phyloP scores from a whole-genome alignment of 2,888 invertebrate genomes.

The Venusia cambrica region DNA sequence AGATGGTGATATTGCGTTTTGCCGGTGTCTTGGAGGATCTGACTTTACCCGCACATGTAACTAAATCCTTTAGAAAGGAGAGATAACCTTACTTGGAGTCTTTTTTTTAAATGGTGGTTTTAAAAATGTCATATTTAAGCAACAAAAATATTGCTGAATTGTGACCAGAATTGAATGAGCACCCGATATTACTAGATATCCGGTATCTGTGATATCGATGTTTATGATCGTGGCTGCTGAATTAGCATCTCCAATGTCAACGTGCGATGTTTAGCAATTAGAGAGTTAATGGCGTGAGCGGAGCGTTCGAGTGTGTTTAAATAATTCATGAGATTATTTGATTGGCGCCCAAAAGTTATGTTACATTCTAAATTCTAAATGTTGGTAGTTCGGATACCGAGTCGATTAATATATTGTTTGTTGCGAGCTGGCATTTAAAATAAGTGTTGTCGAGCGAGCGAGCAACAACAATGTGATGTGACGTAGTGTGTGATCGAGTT shows the following conservation, averaged over 20 bases:
- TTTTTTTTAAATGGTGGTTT: constrained; percentile 23
- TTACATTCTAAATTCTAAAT: constrained; percentile 48
- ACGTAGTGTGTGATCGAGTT: constrained; percentile 60
- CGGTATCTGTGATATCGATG: constrained; percentile 26
- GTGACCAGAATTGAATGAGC: no score
- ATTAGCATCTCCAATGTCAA: constrained; percentile 31
- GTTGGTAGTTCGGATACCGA: constrained; percentile 34
- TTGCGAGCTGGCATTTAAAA: constrained; percentile 43
- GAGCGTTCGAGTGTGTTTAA: constrained; percentile 43
- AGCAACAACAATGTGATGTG: constrained; percentile 47
- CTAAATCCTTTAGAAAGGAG: constrained; percentile 50
- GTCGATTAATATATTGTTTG: constrained; percentile 42
- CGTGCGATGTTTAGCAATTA: constrained; percentile 43
- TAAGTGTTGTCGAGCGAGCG: constrained; percentile 45
- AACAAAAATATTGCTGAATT: no score
- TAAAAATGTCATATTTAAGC: no score
- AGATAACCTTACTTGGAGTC: constrained; percentile 58
- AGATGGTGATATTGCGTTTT: constrained; percentile 78
- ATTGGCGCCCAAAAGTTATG: constrained; percentile 56
- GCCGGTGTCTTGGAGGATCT: constrained; percentile 70
- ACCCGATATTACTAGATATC: constrained; percentile 34
- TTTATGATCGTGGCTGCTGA: constrained; percentile 23
- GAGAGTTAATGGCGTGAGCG: constrained; percentile 42
- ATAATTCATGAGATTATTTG: constrained; percentile 63
- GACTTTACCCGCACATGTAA: constrained; percentile 56